Base-by-base conservation (phyloP, 2,888 invertebrate species). In the Epirrhoe tristata region DNA sequence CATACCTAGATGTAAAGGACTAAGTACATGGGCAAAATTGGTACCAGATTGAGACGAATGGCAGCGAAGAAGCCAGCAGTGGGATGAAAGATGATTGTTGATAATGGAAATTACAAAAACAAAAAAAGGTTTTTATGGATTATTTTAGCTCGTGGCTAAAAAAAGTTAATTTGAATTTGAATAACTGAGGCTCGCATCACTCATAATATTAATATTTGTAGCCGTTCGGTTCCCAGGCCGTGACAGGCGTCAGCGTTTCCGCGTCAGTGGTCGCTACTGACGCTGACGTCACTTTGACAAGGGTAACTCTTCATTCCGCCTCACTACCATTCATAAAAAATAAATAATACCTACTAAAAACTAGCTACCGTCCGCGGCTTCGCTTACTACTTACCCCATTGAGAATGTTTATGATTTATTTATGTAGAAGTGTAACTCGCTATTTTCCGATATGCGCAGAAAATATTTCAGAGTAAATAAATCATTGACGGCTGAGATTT, bases 261-360 rank as follows among this genome's bases (percentile, higher is more conserved):
- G 72, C 80, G 69, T 70, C 77, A 74, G 58, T 80, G 85, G 82
- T 78, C 76, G 82, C 81, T 75, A 58, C 78, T 70, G 74, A 75
- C 16, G 48, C 46, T 12, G 1, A 16, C 77, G 74, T 77, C 74
- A 72, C 72, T 72, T 65, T 78, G 81, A 81, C 78, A 74, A 75
- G 78, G 80, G 81, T 81, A 63, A 68, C 61, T 58, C 66, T 63
- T 68, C 64, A 62, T 61, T 64, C 62, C 17, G 59, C 71, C 6
- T 58, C 43, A 64, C 63, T 51, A 46, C 7, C 39, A 52, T 55
- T 55, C 24, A 50, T 55, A 61, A 52, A 46, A 32, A 55, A 52
- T 46, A n/a, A n/a, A 34, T 14, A 48, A 14, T 6, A 48, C 16
- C 14, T 39, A 39, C 3, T 39, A 43, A 43, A 12, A 43, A 43